Evolutionary conservation across 2,888 invertebrate genomes (phyloP), one percentile per base, ranked within the genome.

Genomic region (Lasioglossum figueresi): DNA sequence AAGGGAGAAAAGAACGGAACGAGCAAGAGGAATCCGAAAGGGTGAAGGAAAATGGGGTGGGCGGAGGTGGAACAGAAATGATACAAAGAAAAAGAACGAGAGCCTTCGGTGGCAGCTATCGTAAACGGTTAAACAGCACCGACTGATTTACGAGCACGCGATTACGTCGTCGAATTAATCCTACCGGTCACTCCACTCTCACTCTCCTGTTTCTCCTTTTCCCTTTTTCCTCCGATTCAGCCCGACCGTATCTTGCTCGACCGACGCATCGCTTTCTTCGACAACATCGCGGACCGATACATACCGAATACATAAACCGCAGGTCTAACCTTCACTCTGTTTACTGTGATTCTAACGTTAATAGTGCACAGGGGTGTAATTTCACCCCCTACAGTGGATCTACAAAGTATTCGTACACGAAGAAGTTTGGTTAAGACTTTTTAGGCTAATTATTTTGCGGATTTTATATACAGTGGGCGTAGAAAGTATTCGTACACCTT

Each of bases 61-160:
- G 34, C 66, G 66, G 16, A 59, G 74, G 63, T 27, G 52, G 78
- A n/a, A 31, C 76, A 10, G 52, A 56, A 77, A 27, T 27, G 73
- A 48, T 76, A 68, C 31, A 43, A 74, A 72, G 63, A 72, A 56
- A 82, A 79, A 80, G 45, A 81, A 48, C 43, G 52, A 40, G n/a
- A 68, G 75, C 31, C 72, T 84, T 43, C 68, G 74, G 52, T 66
- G 80, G 73, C 52, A 71, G 43, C 45, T 85, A 84, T 85, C 74
- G 66, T 70, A 73, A 87, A 79, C 82, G 75, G 56, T 88, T 85
- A 87, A 90, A 90, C 71, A 87, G 77, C 56, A 45, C 73, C 79
- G 81, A 88, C 83, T 83, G 85, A 89, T 89, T 89, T 88, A 87
- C 82, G 83, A 85, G 79, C 82, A 85, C 80, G 86, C 78, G 82